Evolutionary conservation across 1,140 invertebrate genomes (phyloP).

Genomic region (Dufourea novaeangliae): DNA sequence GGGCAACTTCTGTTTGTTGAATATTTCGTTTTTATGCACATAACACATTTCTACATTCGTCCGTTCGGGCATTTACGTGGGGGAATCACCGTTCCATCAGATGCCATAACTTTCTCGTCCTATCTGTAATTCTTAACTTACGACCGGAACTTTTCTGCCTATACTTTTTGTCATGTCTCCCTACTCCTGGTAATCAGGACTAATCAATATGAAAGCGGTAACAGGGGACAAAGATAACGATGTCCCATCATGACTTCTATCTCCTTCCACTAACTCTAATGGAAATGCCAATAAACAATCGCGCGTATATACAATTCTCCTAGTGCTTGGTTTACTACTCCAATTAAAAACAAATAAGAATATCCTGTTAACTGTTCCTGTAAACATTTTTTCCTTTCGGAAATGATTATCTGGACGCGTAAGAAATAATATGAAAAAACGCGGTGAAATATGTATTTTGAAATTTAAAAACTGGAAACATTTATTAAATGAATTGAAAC

Average conservation of each 20-base stretch:
- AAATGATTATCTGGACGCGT: no score
- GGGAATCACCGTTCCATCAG: background rate
- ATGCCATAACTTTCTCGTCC: constrained; percentile 4
- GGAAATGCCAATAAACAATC: background rate
- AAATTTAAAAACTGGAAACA: no score
- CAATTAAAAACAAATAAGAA: no score
- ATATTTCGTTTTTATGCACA: background rate
- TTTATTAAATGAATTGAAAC: no score
- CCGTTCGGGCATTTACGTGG: background rate
- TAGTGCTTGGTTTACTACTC: background rate
- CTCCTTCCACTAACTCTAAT: background rate
- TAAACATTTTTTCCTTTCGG: no score
- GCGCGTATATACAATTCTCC: background rate
- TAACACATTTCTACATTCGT: background rate
- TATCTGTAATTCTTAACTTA: constrained; percentile 52
- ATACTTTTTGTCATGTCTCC: constrained; percentile 49
- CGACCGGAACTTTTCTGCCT: constrained; percentile 36
- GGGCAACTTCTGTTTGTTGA: background rate
- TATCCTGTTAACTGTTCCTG: no score
- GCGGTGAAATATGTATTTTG: no score
- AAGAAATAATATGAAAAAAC: no score
- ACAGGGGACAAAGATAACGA: constrained; percentile 31
- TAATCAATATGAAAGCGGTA: constrained; percentile 58
- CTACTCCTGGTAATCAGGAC: constrained; percentile 52
- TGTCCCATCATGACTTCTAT: constrained; percentile 11